Evolutionary conservation across 2,888 invertebrate genomes (phyloP), one percentile per base, ranked within the genome.

Genomic region (Agrotis exclamationis): DNA sequence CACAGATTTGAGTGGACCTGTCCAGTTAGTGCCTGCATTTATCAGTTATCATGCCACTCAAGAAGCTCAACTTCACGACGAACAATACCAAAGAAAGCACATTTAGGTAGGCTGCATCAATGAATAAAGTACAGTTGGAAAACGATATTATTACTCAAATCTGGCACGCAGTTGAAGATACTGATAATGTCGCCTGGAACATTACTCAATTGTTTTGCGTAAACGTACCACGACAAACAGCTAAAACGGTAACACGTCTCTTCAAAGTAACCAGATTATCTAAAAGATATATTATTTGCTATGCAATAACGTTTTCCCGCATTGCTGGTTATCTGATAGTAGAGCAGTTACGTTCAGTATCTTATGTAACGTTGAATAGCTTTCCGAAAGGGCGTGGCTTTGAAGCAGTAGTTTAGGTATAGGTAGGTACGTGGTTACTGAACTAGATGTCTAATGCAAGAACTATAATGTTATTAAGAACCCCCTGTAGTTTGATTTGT

Each of bases 161-260:
- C 20, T 18, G 50, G 22, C 16, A 4, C 22, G 53, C 22, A 0
- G 6, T 2, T 5, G 2, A 1, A 22, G 18, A 57, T 39, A 11
- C 11, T 39, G 20, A 53, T 63, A 51, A 2, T n/a, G 33, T 51
- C 66, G 1, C 39, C 28, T 24, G 51, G 20, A 44, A 48, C 13
- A 56, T 78, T 51, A 60, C 56, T 54, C 68, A 79, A 78, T 77
- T 74, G 63, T 68, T 77, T 67, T 68, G 2, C 53, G 33, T 63
- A 68, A 77, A 18, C 57, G 33, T 60, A 68, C 64, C 16, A 18
- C 54, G 63, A 74, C 18, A 58, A 65, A 48, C 22, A 33, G 16
- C 28, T 45, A 69, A 56, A 57, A 74, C 54, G 14, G 24, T 33
- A 69, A 63, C 64, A 79, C 63, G 79, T 70, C 48, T 44, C 64